Conservation (phyloP, 2,888 invertebrate species). For the Parnassius orleans region DNA sequence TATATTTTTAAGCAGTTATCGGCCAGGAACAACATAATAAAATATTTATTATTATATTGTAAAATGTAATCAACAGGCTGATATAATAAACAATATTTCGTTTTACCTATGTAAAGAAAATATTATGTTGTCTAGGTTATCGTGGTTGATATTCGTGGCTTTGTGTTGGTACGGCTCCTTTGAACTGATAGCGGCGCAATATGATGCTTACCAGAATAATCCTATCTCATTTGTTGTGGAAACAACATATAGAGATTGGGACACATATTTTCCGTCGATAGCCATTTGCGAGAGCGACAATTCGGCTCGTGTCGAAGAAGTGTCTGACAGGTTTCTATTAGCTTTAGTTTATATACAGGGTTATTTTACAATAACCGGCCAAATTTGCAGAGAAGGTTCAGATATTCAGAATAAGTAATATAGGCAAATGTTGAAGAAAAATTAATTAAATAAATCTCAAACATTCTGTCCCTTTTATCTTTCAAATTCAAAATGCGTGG, state of each 20-base stretch:
- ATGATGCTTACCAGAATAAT: constrained; percentile 84
- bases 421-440: no score
- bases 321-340: constrained; percentile 80
- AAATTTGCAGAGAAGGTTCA: no score
- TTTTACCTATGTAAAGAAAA: not conserved
- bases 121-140: constrained; percentile 64
- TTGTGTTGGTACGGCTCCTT: constrained; percentile 83
- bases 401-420: no score
- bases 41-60: no score
- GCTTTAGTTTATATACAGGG: no score
- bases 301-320: constrained; percentile 82
- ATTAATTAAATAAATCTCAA: no score
- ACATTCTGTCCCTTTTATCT: no score
- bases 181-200: constrained; percentile 79
- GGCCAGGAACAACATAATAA: no score
- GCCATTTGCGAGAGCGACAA: constrained; percentile 87
- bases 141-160: constrained; percentile 82
- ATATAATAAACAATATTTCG: not conserved
- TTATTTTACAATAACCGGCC: no score
- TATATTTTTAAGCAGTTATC: no score
- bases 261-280: constrained; percentile 86
- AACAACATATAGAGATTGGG: constrained; percentile 88
- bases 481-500: no score
- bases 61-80: no score
- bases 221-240: constrained; percentile 90